Evolutionary conservation across 2,113 vertebrate genomes (phyloP).

Genomic region (Salvelinus fontinalis): DNA sequence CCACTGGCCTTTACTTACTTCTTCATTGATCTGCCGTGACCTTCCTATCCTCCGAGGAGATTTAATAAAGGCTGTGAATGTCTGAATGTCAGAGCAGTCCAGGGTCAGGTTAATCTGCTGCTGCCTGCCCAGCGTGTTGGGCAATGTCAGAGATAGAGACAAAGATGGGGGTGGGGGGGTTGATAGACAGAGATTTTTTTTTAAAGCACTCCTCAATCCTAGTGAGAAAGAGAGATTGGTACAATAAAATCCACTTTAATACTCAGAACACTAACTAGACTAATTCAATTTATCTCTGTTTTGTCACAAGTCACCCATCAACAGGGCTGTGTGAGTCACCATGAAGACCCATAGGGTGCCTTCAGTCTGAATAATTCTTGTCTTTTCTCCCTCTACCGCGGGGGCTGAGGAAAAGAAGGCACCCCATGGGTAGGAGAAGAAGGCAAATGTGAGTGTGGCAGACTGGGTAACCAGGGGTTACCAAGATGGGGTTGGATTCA

Average conservation of each 20-base stretch:
- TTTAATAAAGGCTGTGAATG: not conserved
- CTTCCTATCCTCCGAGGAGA: not conserved
- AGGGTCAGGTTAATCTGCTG: not conserved
- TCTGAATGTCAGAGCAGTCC: conserved; percentile 1
- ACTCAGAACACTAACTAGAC: not conserved
- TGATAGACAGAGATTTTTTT: not conserved
- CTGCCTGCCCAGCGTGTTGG: not conserved
- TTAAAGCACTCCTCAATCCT: not conserved
- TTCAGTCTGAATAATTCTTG: not conserved
- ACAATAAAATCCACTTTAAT: not conserved
- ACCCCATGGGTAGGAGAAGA: not conserved
- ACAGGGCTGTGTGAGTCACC: not conserved
- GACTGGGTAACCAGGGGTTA: not conserved
- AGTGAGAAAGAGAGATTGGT: not conserved
- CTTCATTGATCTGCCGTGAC: not conserved
- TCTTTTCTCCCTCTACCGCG: conserved; percentile 9
- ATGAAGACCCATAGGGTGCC: not conserved
- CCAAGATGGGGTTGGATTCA: not conserved
- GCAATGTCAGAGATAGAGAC: not conserved
- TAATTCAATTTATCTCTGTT: too few species aligned
- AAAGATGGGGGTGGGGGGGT: not conserved
- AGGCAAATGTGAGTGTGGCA: conserved; percentile 33
- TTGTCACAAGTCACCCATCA: not conserved
- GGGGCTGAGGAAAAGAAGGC: conserved; percentile 42
- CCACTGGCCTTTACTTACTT: not conserved